Evolutionary conservation across 2,113 vertebrate genomes (phyloP).

Genomic region (Leptosomus discolor): DNA sequence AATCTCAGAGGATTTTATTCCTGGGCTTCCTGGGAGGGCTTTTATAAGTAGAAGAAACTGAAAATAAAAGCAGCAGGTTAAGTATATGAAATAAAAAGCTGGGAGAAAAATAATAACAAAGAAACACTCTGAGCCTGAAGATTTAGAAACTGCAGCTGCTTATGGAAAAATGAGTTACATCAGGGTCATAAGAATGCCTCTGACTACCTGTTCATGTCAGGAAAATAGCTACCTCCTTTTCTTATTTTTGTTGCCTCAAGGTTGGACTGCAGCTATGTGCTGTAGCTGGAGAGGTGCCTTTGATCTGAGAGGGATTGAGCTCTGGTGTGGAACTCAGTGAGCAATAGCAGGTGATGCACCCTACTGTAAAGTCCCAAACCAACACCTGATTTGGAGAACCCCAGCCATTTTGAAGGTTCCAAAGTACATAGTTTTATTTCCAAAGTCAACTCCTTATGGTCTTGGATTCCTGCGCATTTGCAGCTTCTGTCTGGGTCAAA

Average conservation of each 20-base stretch:
- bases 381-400: not conserved
- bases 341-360: not conserved
- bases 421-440: not conserved
- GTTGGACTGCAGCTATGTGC: not conserved
- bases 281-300: not conserved
- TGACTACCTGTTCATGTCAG: not conserved
- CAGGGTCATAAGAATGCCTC: not conserved
- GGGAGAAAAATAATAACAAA: not conserved
- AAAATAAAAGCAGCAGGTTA: not conserved
- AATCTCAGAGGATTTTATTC: not conserved
- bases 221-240: not conserved
- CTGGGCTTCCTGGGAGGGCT: not conserved
- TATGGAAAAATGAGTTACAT: conserved; percentile 12
- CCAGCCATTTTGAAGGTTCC: not conserved
- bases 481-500: not conserved
- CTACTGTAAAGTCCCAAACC: not conserved
- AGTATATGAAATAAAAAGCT: not conserved
- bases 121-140: not conserved
- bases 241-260: not conserved
- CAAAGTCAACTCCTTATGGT: not conserved
- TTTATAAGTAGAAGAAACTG: not conserved
- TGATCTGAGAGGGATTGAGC: rapidly evolving
- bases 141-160: not conserved
- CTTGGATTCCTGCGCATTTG: not conserved
- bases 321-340: rapidly evolving